A percentile compares a stretch with the other conserved stretches of the same genome.
phyloP scores from a whole-genome alignment of 2,888 invertebrate species.

The Peribatodes rhomboidaria region DNA sequence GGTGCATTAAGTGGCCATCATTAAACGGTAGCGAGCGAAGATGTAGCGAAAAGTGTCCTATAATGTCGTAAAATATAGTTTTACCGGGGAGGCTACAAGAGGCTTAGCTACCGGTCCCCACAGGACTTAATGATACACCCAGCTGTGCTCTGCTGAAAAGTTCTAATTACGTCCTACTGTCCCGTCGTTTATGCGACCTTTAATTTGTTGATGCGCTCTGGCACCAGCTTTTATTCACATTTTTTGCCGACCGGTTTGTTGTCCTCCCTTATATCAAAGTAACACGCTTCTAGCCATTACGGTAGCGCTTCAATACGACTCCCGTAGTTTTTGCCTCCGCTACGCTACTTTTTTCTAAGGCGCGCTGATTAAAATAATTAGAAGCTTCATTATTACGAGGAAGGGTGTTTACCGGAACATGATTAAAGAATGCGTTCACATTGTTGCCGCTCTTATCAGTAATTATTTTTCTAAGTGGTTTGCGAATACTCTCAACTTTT shows the following conservation, averaged over 20 bases:
- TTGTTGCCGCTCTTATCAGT: slow-evolving; percentile 48
- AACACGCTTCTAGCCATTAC: slow-evolving; percentile 75
- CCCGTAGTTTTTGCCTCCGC: slow-evolving; percentile 59
- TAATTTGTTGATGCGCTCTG: slow-evolving; percentile 70
- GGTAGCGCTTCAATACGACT: slow-evolving; percentile 65
- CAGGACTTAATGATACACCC: slow-evolving; percentile 59
- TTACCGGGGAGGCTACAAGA: slow-evolving; percentile 43
- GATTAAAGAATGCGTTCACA: slow-evolving; percentile 46
- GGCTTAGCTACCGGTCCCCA: slow-evolving; percentile 15
- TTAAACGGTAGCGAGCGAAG: slow-evolving; percentile 55
- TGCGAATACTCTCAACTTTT: slow-evolving; percentile 54
- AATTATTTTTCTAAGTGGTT: slow-evolving; percentile 49
- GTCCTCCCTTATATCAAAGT: slow-evolving; percentile 79
- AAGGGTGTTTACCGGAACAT: slow-evolving; percentile 61
- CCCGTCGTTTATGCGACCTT: slow-evolving; percentile 70
- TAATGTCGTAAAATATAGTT: slow-evolving; percentile 50
- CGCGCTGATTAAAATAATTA: slow-evolving; percentile 72
- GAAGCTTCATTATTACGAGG: slow-evolving; percentile 65
- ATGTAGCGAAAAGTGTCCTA: slow-evolving; percentile 42
- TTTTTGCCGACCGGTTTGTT: slow-evolving; percentile 76
- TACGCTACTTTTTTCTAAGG: slow-evolving; percentile 61
- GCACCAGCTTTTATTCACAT: slow-evolving; percentile 44
- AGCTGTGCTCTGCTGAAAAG: slow-evolving; percentile 56
- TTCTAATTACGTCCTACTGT: slow-evolving; percentile 69
- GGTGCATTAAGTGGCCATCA: slow-evolving; percentile 53